Percentiles rank a stretch among this genome's conserved stretches.
Conservation (phyloP, 2,113 vertebrate species). For the Centropus bengalensis region DNA sequence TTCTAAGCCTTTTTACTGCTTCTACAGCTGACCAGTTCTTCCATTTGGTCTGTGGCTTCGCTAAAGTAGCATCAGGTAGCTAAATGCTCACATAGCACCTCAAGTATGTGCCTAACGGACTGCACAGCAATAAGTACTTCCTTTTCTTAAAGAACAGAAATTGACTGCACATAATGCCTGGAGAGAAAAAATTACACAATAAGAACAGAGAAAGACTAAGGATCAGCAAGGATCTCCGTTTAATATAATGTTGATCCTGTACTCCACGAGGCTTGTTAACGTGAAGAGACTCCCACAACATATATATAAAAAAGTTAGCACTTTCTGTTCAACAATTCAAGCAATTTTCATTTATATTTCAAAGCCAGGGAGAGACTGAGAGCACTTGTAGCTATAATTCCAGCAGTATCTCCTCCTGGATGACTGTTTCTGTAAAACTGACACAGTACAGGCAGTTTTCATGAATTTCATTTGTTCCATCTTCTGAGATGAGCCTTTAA, state of each 20-base stretch:
- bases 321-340: neutral
- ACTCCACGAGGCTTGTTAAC: neutral
- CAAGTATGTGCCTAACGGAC: neutral
- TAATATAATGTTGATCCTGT: neutral
- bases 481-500: constrained; percentile 41
- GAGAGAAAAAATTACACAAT: neutral
- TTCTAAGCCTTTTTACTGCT: neutral
- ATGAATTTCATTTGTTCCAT: constrained; percentile 31
- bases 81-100: neutral
- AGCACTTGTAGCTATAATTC: neutral
- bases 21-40: neutral
- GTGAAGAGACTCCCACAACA: neutral
- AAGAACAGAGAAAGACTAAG: neutral
- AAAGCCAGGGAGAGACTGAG: neutral
- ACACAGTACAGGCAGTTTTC: neutral
- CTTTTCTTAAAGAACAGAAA: neutral
- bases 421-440: neutral
- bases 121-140: neutral
- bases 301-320: neutral
- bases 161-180: neutral
- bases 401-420: neutral
- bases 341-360: constrained; percentile 38
- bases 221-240: neutral
- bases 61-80: neutral
- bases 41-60: neutral